Evolutionary conservation across 2,797 vertebrate genomes (phyloP).

Genomic region (Urocyon cinereoargenteus): DNA sequence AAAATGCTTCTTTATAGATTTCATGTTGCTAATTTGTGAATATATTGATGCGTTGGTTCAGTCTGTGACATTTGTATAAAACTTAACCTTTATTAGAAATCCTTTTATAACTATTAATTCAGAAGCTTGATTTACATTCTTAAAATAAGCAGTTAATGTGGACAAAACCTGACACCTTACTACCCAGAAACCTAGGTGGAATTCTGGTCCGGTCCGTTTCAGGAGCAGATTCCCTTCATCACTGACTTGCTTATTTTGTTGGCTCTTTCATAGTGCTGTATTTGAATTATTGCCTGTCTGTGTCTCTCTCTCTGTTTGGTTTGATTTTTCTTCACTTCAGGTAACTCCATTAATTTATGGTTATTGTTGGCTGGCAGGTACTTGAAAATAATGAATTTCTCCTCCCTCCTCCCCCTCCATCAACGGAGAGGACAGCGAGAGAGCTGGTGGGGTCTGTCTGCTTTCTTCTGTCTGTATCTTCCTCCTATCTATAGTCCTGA

Average conservation of each 20-base stretch:
- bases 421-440: background rate
- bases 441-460: background rate
- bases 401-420: background rate
- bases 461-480: background rate
- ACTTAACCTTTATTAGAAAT: slow-evolving; percentile 42
- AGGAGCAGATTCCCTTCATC: background rate
- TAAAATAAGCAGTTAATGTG: slow-evolving; percentile 22
- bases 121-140: background rate
- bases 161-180: background rate
- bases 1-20: background rate
- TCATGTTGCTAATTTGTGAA: slow-evolving; percentile 34
- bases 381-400: background rate
- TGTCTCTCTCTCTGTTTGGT: background rate
- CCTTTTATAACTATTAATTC: background rate
- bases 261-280: background rate
- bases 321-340: slow-evolving; percentile 24
- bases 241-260: background rate
- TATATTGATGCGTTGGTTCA: background rate
- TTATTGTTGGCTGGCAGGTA: background rate
- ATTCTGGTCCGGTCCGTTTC: background rate
- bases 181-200: background rate
- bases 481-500: background rate
- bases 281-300: background rate
- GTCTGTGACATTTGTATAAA: background rate
- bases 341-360: background rate